phyloP scores from a whole-genome alignment of 2,888 invertebrate species.

The Thumatha senex region DNA sequence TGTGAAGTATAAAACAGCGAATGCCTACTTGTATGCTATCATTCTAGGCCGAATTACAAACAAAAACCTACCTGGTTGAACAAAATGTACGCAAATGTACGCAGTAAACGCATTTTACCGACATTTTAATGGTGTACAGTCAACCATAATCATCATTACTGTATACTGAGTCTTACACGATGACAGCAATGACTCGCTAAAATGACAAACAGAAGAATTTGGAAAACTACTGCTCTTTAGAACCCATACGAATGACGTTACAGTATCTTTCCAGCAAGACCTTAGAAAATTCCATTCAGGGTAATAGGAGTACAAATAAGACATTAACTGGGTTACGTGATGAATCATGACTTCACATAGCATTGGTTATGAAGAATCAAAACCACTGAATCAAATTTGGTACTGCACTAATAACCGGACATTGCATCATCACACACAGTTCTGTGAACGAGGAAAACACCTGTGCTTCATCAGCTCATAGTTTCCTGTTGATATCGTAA shows the following conservation, averaged over 20 bases:
- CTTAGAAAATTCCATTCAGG: conserved; percentile 18
- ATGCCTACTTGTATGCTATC: no score
- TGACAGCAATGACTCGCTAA: background rate
- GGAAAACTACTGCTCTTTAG: conserved; percentile 25
- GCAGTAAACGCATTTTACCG: no score
- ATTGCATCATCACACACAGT: conserved; percentile 51
- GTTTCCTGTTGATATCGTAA: conserved; percentile 63
- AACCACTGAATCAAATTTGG: conserved; percentile 18
- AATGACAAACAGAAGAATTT: conserved; percentile 5
- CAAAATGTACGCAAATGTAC: no score
- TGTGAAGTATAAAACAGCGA: no score
- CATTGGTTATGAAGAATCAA: conserved; percentile 5
- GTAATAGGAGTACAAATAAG: background rate
- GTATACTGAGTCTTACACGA: background rate
- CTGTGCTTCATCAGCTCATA: conserved; percentile 56
- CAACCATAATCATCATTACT: no score
- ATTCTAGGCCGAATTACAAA: no score
- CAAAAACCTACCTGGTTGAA: no score
- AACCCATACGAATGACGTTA: conserved; percentile 23
- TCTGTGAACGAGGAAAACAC: conserved; percentile 59
- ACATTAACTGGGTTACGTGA: background rate
- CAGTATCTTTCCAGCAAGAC: conserved; percentile 18
- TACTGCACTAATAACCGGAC: conserved; percentile 34
- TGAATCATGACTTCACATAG: conserved; percentile 1
- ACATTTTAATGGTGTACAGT: no score